Evolutionary conservation across 53 echinoderm and acorn worm genomes (phyloP).

Genomic region (Echinometra lucunter): DNA sequence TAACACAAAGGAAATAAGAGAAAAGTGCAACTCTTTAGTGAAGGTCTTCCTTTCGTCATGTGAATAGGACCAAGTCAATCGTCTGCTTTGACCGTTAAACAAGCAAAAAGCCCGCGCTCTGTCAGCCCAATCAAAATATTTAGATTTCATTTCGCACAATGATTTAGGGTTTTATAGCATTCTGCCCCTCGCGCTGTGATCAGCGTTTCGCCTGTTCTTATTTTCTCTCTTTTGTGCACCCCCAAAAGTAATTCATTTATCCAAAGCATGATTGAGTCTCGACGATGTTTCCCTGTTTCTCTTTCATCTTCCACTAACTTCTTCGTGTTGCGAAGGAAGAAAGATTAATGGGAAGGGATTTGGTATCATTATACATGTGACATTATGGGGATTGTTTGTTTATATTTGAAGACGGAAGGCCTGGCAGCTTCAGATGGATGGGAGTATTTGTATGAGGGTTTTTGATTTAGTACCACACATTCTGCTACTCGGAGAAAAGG

Average conservation of each 20-base stretch:
- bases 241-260: conserved; percentile 68
- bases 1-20: background rate
- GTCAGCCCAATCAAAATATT: conserved; percentile 70
- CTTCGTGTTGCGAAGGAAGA: background rate
- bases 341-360: conserved; percentile 57
- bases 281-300: background rate
- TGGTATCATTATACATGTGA: conserved; percentile 65
- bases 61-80: conserved; percentile 16
- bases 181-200: conserved; percentile 27
- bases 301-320: background rate
- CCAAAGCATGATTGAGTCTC: conserved; percentile 39
- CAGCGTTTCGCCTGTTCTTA: conserved; percentile 36
- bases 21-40: background rate
- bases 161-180: conserved; percentile 67
- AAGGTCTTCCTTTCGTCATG: background rate
- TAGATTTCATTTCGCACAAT: conserved; percentile 68
- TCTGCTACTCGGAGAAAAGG: background rate
- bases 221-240: conserved; percentile 19
- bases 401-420: conserved; percentile 33
- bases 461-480: conserved; percentile 26
- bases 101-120: conserved; percentile 62
- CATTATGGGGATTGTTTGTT: conserved; percentile 59
- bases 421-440: background rate
- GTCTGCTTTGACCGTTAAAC: conserved; percentile 63
- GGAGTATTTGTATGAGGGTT: conserved; percentile 1